These are phyloP conservation scores for Oscheius myriophilus DNA, from an alignment of 2,888 invertebrate species.

Conservation along the genomic window DNA sequence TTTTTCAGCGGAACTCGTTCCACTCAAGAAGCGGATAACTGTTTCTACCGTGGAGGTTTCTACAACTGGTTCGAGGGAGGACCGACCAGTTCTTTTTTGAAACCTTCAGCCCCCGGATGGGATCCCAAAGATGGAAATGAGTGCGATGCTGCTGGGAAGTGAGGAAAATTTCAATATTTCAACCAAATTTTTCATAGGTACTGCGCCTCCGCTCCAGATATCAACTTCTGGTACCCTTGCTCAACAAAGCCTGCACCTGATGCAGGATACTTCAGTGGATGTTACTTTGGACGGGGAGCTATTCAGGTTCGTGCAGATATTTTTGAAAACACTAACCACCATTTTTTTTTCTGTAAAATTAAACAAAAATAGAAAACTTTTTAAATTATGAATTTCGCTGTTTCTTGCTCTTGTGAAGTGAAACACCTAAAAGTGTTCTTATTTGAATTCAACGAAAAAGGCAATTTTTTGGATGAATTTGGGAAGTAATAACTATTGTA, in stretches of 20 bases:
- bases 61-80: constrained; percentile 67
- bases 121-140: constrained; percentile 53
- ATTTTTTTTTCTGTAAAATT: no score
- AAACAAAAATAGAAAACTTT: no score
- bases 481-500: no score
- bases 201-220: constrained; percentile 50
- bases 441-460: no score
- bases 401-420: no score
- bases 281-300: constrained; percentile 65
- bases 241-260: constrained; percentile 18
- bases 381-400: no score
- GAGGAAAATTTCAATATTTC: no score
- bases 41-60: constrained; percentile 67
- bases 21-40: constrained; percentile 52
- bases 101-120: constrained; percentile 51
- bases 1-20: constrained; percentile 11
- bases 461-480: no score
- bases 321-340: no score
- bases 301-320: constrained; percentile 57
- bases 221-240: constrained; percentile 60
- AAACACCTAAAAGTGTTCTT: no score
- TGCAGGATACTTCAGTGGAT: constrained; percentile 38
- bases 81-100: constrained; percentile 56
- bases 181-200: constrained; percentile 30
- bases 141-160: constrained; percentile 38